Conservation (phyloP, 2,797 vertebrate genomes). For the Protosalanx chinensis region DNA sequence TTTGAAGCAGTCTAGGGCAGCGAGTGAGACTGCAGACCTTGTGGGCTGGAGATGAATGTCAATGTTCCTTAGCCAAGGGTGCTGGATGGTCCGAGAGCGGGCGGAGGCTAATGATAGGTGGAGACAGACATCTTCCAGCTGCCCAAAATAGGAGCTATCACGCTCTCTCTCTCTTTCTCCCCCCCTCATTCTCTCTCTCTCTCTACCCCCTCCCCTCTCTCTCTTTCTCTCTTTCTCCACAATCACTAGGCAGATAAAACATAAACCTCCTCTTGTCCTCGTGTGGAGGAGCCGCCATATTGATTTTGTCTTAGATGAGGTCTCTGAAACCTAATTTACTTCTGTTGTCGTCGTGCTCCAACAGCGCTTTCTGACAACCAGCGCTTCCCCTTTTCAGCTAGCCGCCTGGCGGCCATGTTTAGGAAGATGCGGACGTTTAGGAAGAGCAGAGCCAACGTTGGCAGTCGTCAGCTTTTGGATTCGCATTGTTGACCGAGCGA, state of each 20-base stretch:
- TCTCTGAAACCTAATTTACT: slow-evolving; percentile 80
- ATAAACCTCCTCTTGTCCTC: slow-evolving; percentile 57
- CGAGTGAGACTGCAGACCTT: slow-evolving; percentile 73
- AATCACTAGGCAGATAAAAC: slow-evolving; percentile 63
- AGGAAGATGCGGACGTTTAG: slow-evolving; percentile 50
- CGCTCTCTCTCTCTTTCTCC: slow-evolving; percentile 22
- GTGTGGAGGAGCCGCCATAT: slow-evolving; percentile 73
- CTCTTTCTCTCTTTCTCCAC: neutral
- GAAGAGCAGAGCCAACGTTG: neutral
- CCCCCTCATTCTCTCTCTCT: neutral
- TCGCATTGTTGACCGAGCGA: slow-evolving; percentile 63
- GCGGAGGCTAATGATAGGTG: slow-evolving; percentile 60
- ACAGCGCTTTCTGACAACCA: slow-evolving; percentile 74
- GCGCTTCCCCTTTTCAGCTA: slow-evolving; percentile 49
- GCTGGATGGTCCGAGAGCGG: slow-evolving; percentile 49
- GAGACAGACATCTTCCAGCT: slow-evolving; percentile 67
- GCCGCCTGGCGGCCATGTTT: slow-evolving; percentile 62
- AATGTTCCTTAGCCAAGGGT: slow-evolving; percentile 35
- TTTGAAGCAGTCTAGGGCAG: slow-evolving; percentile 72
- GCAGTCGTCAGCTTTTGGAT: neutral
- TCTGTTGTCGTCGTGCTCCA: slow-evolving; percentile 72
- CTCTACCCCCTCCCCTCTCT: slow-evolving; percentile 9
- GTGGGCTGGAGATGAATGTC: slow-evolving; percentile 57
- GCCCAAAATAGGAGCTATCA: slow-evolving; percentile 48
- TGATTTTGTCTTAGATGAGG: slow-evolving; percentile 79